Conservation (phyloP, 2,888 invertebrate species). For the Nomada fabriciana region DNA sequence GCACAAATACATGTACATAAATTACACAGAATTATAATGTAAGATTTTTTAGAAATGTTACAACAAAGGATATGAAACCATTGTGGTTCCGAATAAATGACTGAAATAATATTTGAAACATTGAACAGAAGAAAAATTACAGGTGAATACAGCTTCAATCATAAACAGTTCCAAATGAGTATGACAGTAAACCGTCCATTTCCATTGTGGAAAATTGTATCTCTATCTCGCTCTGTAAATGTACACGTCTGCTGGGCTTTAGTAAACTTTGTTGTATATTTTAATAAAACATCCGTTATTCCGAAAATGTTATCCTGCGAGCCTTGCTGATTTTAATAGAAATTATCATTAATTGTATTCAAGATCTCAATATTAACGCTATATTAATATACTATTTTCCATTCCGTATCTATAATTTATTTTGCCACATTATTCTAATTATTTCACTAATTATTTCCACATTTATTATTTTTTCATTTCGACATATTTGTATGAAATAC, state of each 20-base stretch:
- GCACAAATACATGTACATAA: no score
- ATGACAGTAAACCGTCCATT: slow-evolving; percentile 14
- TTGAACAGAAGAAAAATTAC: slow-evolving; percentile 3
- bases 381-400: neutral
- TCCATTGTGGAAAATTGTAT: neutral
- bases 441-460: neutral
- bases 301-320: neutral
- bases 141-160: neutral
- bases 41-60: neutral
- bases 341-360: neutral
- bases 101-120: neutral
- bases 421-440: neutral
- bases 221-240: neutral
- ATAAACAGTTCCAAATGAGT: slow-evolving; percentile 3
- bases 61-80: neutral
- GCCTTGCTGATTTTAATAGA: neutral
- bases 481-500: no score
- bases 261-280: neutral
- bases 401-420: neutral
- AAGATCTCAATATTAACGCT: neutral
- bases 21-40: neutral
- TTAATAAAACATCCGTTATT: slow-evolving; percentile 12
- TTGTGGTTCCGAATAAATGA: neutral
- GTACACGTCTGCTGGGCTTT: neutral
- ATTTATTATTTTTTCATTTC: neutral